Base-by-base conservation (phyloP, 1,140 invertebrate genomes). In the Anastrepha ludens region DNA sequence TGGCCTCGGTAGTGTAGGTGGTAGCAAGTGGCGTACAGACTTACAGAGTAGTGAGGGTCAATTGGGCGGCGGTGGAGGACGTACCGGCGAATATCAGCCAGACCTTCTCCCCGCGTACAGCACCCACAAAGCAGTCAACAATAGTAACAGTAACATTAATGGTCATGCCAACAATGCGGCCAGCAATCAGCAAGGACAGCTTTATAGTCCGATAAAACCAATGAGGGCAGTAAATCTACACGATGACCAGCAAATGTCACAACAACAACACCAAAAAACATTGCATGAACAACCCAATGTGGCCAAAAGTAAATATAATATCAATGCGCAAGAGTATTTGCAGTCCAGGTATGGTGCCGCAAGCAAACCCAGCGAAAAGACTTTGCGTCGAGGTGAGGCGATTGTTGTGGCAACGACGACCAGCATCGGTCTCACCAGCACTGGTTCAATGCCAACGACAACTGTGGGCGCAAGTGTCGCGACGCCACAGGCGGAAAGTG, bases 301-400 rank as follows among this genome's bases (percentile, higher is more conserved):
- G 85, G 58, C 85, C 55, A 86, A 86, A n/a, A 89, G 87, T 86
- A 89, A 90, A 87, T 91, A 91, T 85, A 91, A 91, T 70, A 90
- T 85, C 39, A 90, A 88, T 88, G 90, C 90, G 58, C 90, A 90
- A 88, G 90, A 90, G 85, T 90, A 90, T 88, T 74, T 90, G 17
- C 89, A 88, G 70, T 87, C 88, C 2, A 91, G 89, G 87, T 90
- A 90, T 70, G 89, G 90, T 13, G 88, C 85, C 8, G 85, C 20
- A 17, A 65, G 59, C 60, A 88, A 85, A 64, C 58, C 60, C 86
- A 74, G 81, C 50, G 74, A 81, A 8, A 81, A 29, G 74, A 81
- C 74, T n/a, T 81, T 81, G 47, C 74, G 74, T 17, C 74, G 74
- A 17, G 74, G 74, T 81, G 74, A 55, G 7, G 50, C 59, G 70